These are phyloP conservation scores for Ptyas mucosa DNA, from an alignment of 2,113 vertebrate genomes.

Conservation along the genomic window DNA sequence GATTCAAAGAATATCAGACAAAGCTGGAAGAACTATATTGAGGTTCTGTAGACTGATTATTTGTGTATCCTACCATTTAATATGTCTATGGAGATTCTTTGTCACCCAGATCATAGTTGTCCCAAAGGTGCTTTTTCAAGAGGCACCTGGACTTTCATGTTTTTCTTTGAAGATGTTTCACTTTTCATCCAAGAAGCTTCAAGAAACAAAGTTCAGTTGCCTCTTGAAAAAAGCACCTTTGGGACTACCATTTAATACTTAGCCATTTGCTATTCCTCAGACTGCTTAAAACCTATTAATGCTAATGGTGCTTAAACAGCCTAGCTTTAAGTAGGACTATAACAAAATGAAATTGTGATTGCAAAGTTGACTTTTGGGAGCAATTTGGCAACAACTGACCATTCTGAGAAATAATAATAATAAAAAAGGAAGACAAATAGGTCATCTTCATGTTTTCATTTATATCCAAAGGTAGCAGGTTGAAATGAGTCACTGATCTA, in stretches of 20 bases:
- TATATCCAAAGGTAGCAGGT: not conserved
- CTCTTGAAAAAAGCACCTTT: no score
- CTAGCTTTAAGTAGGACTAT: not conserved
- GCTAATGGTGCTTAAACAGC: not conserved
- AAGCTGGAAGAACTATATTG: not conserved
- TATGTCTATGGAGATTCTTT: no score
- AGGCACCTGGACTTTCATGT: no score
- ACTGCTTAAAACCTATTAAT: not conserved
- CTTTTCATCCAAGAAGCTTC: no score
- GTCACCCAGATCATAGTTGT: no score
- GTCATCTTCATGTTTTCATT: not conserved
- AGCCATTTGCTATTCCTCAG: not conserved
- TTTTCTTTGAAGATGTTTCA: no score
- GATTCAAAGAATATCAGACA: not conserved
- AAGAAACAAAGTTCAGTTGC: no score
- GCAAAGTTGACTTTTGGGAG: not conserved
- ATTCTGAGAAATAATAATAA: not conserved
- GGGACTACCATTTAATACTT: not conserved
- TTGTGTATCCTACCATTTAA: not conserved
- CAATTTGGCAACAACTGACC: not conserved
- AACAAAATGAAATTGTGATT: not conserved
- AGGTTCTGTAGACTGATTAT: not conserved
- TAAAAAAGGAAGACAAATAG: not conserved
- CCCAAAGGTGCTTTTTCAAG: no score
- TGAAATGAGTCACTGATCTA: not conserved